Percentiles rank a stretch among this genome's conserved stretches.
Conservation (phyloP, 2,113 vertebrate genomes). For the Pedetes capensis region DNA sequence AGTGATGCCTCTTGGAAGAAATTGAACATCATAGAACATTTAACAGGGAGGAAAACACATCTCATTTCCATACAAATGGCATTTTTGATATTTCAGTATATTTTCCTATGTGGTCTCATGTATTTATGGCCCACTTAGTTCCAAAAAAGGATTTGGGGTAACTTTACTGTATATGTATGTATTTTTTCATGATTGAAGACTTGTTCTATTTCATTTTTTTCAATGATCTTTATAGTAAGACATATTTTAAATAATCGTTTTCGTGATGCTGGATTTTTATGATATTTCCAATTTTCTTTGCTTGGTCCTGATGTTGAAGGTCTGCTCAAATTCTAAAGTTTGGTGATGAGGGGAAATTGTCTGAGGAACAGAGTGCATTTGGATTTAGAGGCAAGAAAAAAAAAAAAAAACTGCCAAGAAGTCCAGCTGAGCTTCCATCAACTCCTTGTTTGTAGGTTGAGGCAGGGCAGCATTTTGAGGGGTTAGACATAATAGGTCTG, state of each 20-base stretch:
- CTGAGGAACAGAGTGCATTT: neutral
- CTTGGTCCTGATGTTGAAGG: neutral
- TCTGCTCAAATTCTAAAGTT: neutral
- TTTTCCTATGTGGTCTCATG: neutral
- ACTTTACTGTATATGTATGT: neutral
- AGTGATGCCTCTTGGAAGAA: neutral
- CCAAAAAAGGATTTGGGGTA: neutral
- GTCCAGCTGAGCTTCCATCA: neutral
- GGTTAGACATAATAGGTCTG: neutral
- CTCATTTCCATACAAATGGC: neutral
- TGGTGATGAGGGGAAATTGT: neutral
- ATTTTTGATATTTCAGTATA: neutral
- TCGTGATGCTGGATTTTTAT: conserved; percentile 14
- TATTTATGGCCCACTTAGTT: neutral
- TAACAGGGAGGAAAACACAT: neutral
- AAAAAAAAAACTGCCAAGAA: neutral
- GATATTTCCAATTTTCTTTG: neutral
- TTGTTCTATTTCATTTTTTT: neutral
- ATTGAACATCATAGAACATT: neutral
- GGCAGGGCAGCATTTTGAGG: neutral
- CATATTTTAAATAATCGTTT: neutral
- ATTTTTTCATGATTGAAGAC: neutral
- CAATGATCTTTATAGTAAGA: neutral
- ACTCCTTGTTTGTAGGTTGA: neutral
- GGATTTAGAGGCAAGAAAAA: neutral